Conservation (phyloP, 2,113 vertebrate genomes). For the Oreochromis niloticus region DNA sequence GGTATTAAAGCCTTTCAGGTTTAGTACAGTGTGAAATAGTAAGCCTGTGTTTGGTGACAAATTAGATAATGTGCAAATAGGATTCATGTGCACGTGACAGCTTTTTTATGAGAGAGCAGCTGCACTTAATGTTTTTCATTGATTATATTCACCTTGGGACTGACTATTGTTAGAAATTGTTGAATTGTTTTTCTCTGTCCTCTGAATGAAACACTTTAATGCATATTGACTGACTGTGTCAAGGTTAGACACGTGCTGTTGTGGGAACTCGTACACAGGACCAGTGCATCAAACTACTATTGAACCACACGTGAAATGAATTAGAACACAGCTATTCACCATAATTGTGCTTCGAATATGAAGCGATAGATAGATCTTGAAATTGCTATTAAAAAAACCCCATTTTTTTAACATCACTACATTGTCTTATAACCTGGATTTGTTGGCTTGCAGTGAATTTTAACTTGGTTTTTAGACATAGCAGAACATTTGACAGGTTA, state of each 20-base stretch:
- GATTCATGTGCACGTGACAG: not conserved
- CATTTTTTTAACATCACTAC: accelerated
- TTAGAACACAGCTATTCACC: not conserved
- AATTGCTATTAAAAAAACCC: accelerated
- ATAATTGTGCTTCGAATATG: not conserved
- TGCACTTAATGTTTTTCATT: not conserved
- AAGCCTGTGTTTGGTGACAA: not conserved
- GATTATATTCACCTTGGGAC: not conserved
- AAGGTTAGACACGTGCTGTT: not conserved
- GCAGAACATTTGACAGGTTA: not conserved
- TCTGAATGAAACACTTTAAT: not conserved
- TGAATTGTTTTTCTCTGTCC: not conserved
- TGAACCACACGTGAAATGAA: not conserved
- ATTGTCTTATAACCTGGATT: not conserved
- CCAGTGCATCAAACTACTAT: not conserved
- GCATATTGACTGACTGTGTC: not conserved
- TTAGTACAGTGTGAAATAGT: not conserved
- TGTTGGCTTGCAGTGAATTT: not conserved
- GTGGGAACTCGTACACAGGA: not conserved
- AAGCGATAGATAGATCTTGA: not conserved
- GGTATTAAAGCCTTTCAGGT: not conserved
- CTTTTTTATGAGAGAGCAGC: not conserved
- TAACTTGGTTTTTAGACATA: not conserved
- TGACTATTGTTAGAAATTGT: not conserved
- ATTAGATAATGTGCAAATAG: not conserved